Evolutionary conservation across 2,113 vertebrate genomes (phyloP).

Genomic region (Taurulus bubalis): DNA sequence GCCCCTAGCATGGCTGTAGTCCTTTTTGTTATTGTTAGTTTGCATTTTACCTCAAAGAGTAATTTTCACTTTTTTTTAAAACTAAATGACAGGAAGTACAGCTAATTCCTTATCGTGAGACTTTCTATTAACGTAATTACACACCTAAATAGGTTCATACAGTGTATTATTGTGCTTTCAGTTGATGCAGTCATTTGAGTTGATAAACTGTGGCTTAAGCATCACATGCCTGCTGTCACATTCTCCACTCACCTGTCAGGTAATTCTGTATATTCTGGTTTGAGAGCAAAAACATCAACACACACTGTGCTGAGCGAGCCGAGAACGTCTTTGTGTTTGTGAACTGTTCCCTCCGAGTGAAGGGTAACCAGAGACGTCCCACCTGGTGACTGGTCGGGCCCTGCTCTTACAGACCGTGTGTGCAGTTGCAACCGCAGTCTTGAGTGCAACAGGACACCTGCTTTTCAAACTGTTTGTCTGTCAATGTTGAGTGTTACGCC

Average conservation of each 20-base stretch:
- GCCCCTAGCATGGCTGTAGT: background rate
- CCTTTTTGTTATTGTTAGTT: background rate
- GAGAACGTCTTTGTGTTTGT: slow-evolving; percentile 1
- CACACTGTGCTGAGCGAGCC: slow-evolving; percentile 2
- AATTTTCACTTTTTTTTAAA: background rate
- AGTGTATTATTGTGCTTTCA: background rate
- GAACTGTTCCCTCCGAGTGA: slow-evolving; percentile 9
- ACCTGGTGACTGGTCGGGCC: background rate
- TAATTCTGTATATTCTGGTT: background rate
- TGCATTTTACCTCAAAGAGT: background rate
- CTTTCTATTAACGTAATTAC: too few relatives aligned
- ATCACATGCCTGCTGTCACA: slow-evolving; percentile 10
- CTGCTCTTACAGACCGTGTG: background rate
- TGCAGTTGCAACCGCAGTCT: background rate
- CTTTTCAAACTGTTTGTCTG: slow-evolving; percentile 17
- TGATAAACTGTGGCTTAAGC: background rate
- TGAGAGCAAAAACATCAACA: slow-evolving; percentile 30
- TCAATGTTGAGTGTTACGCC: slow-evolving; percentile 1
- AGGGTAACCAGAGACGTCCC: slow-evolving; percentile 40
- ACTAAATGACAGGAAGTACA: slow-evolving; percentile 7
- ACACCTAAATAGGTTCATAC: background rate
- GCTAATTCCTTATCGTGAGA: background rate
- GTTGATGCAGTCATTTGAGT: too few relatives aligned
- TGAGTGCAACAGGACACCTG: slow-evolving; percentile 37
- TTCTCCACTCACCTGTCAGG: background rate